Percentiles rank a stretch among this genome's conserved stretches.
Conservation (phyloP, 2,888 invertebrate genomes). For the Thysanoteuthis rhombus region DNA sequence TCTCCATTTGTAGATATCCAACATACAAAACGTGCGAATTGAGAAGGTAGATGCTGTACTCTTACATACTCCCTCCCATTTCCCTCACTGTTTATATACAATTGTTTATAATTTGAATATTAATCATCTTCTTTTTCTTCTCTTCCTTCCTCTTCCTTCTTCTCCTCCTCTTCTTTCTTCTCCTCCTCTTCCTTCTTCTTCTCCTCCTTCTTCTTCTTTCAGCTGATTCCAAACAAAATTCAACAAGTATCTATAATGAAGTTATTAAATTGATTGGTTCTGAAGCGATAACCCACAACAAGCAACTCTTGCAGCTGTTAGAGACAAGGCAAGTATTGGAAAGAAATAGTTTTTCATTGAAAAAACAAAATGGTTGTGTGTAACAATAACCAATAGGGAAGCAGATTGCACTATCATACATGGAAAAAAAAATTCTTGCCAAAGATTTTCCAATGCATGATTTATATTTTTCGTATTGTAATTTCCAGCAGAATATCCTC, state of each 20-base stretch:
- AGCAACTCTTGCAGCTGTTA: neutral
- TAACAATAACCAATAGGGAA: neutral
- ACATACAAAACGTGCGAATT: no score
- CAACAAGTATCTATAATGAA: neutral
- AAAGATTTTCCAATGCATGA: neutral
- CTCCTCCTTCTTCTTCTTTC: neutral
- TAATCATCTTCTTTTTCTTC: no score
- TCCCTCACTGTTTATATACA: no score
- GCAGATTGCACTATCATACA: neutral
- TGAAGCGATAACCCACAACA: neutral
- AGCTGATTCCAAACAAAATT: neutral
- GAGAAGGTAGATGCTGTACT: no score
- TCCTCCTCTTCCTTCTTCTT: no score
- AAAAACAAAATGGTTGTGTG: neutral
- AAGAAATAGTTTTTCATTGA: neutral
- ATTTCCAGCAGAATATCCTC: no score
- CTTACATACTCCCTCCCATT: no score
- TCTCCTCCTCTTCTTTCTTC: no score
- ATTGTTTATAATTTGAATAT: no score
- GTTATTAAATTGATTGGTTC: slow-evolving; percentile 20
- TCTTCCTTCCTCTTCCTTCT: no score
- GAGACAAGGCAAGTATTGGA: slow-evolving; percentile 26
- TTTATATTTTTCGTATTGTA: neutral
- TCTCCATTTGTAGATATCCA: no score
- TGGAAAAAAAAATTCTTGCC: neutral